These are phyloP conservation scores for Adelges cooleyi DNA, from an alignment of 1,140 invertebrate genomes.

Conservation along the genomic window DNA sequence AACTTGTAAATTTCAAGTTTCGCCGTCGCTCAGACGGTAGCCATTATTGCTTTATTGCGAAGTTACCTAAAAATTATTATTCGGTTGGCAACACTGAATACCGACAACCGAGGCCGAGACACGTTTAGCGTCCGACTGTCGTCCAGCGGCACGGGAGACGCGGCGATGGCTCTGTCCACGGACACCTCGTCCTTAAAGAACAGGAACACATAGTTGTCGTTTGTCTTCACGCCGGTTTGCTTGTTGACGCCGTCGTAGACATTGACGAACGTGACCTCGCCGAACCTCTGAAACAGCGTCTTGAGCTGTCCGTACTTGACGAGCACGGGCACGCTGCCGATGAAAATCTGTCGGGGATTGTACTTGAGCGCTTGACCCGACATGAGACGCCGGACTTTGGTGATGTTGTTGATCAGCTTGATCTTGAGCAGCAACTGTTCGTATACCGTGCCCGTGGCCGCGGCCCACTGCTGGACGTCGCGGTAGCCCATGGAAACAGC, in stretches of 20 bases:
- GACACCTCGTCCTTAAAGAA: not conserved
- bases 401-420: not conserved
- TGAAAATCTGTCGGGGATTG: conserved; percentile 9
- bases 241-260: conserved; percentile 13
- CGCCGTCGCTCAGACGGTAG: too few species aligned
- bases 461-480: not conserved
- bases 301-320: conserved; percentile 15
- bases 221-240: not conserved
- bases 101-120: not conserved
- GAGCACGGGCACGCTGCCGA: conserved; percentile 11
- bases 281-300: not conserved
- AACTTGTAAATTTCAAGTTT: too few species aligned
- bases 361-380: not conserved
- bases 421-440: not conserved
- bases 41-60: too few species aligned
- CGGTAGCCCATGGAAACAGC: not conserved
- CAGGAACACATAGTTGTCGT: conserved; percentile 10
- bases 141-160: not conserved
- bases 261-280: not conserved
- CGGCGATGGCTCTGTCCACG: not conserved
- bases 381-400: not conserved
- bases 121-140: conserved; percentile 8
- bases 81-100: too few species aligned
- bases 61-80: too few species aligned
- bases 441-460: not conserved